Conservation (phyloP, 1,140 invertebrate genomes). For the Eurosta solidaginis region DNA sequence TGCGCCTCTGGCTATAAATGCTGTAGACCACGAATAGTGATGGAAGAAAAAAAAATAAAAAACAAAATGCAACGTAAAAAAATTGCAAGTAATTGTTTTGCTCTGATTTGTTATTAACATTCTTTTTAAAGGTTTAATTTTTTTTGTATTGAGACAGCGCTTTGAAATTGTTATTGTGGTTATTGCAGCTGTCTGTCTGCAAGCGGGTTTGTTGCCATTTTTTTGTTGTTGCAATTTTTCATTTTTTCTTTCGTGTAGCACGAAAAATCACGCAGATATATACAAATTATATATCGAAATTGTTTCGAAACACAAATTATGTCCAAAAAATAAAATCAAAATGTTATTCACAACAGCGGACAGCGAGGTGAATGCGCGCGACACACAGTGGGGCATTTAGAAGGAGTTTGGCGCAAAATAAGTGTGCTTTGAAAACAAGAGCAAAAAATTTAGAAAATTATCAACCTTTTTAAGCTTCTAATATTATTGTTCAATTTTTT, state of each 20-base stretch:
- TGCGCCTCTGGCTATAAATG: not conserved
- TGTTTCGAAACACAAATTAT: conserved; percentile 6
- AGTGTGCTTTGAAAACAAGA: too few species aligned
- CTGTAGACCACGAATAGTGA: not conserved
- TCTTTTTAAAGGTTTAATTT: too few species aligned
- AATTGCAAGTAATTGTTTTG: conserved; percentile 19
- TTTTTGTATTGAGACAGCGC: not conserved
- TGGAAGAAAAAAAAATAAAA: not conserved
- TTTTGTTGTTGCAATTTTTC: not conserved
- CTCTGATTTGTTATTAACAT: not conserved
- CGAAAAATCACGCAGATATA: conserved; percentile 6
- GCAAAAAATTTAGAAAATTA: too few species aligned
- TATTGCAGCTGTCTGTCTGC: not conserved
- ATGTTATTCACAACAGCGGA: not conserved
- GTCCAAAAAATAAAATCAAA: not conserved
- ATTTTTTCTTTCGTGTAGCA: not conserved
- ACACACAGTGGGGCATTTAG: too few species aligned
- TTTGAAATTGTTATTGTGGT: not conserved
- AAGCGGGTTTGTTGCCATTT: too few species aligned
- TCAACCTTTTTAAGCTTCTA: too few species aligned
- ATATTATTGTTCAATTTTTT: too few species aligned
- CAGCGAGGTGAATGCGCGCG: not conserved
- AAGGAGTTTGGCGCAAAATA: too few species aligned
- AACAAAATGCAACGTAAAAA: not conserved
- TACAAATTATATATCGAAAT: conserved; percentile 13